These are phyloP conservation scores for Leptinotarsa haldemani DNA, from an alignment of 2,888 invertebrate species.

Conservation along the genomic window DNA sequence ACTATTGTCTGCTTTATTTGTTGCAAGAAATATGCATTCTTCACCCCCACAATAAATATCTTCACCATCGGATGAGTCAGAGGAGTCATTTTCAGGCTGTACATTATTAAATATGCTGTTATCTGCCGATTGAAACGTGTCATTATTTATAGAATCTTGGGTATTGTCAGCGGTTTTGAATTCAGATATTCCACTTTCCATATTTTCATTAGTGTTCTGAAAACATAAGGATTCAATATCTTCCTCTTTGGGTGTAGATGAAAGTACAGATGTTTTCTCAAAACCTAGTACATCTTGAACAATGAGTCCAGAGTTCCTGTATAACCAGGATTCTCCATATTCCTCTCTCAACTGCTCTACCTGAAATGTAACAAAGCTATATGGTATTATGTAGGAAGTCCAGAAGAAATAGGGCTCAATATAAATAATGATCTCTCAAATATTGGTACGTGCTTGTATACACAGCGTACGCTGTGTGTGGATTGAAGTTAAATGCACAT, in stretches of 20 bases:
- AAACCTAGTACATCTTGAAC: constrained; percentile 71
- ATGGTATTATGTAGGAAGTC: no score
- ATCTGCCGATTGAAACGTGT: constrained; percentile 23
- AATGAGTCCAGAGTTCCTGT: constrained; percentile 60
- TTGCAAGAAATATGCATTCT: constrained; percentile 61
- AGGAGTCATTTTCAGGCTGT: constrained; percentile 30
- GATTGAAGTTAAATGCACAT: no score
- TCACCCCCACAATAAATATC: constrained; percentile 60
- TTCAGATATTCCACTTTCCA: constrained; percentile 21
- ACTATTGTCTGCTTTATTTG: constrained; percentile 55
- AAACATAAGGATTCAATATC: constrained; percentile 30
- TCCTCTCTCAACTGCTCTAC: constrained; percentile 70
- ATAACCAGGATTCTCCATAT: constrained; percentile 74
- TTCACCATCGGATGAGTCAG: constrained; percentile 52
- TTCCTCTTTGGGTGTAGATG: constrained; percentile 45
- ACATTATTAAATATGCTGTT: constrained; percentile 2
- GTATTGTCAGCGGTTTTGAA: constrained; percentile 32
- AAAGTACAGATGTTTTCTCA: constrained; percentile 55
- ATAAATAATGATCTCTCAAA: no score
- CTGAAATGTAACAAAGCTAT: no score
- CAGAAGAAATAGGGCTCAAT: no score
- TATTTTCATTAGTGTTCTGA: constrained; percentile 21
- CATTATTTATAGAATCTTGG: constrained; percentile 26
- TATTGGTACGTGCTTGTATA: no score
- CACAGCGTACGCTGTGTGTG: no score